Conservation (phyloP, 1,140 invertebrate genomes). For the Drosophila tsacasi region DNA sequence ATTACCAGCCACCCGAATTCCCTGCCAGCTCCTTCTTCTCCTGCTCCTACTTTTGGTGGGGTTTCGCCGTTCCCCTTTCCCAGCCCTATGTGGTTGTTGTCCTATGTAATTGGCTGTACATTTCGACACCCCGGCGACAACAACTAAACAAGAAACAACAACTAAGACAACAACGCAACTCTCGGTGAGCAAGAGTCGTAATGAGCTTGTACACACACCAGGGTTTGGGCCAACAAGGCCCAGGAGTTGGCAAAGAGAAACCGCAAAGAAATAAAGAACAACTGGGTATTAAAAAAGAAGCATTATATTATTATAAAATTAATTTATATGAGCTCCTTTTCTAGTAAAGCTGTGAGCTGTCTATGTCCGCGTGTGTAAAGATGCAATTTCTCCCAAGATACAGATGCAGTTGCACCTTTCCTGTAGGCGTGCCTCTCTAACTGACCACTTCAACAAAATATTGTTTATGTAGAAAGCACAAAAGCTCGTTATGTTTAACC, state of each 20-base stretch:
- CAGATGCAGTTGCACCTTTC: not conserved
- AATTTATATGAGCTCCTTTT: not conserved
- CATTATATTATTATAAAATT: not conserved
- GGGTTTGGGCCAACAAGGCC: not conserved
- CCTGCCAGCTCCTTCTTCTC: constrained; percentile 3
- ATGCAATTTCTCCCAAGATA: not conserved
- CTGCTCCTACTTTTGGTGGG: not conserved
- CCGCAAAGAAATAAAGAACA: not conserved
- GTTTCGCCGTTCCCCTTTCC: not conserved
- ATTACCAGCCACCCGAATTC: constrained; percentile 48
- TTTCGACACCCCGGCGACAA: constrained; percentile 81
- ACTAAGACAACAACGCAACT: constrained; percentile 39
- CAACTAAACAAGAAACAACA: constrained; percentile 46
- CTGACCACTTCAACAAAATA: constrained; percentile 32
- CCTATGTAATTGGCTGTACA: constrained; percentile 81
- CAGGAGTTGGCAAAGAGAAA: constrained; percentile 7
- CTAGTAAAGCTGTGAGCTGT: not conserved
- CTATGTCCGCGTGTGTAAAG: not conserved
- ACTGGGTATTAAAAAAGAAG: not conserved
- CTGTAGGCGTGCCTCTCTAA: constrained; percentile 16
- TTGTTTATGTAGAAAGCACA: constrained; percentile 34
- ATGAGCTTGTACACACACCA: constrained; percentile 75
- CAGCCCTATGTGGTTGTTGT: constrained; percentile 54
- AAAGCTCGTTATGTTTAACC: constrained; percentile 65
- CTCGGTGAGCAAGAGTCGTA: constrained; percentile 56